Conservation (phyloP, 1,140 invertebrate species). For the Bombus superbus region DNA sequence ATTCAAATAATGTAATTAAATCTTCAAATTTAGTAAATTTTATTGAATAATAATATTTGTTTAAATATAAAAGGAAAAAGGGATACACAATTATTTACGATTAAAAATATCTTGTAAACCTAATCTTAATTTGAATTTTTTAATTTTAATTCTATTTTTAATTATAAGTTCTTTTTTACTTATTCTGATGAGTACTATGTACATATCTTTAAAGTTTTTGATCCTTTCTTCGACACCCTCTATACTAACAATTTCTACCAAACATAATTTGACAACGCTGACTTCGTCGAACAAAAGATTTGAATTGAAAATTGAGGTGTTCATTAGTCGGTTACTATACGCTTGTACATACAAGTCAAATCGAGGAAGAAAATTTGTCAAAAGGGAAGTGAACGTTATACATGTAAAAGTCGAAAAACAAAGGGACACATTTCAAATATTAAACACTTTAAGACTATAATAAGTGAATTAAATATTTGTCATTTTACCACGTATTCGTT, state of each 20-base stretch:
- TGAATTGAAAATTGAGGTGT: not conserved
- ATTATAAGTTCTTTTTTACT: not conserved
- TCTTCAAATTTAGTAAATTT: not conserved
- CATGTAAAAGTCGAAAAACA: not conserved
- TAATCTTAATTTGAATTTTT: not conserved
- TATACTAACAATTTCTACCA: constrained; percentile 9
- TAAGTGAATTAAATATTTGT: not conserved
- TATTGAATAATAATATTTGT: not conserved
- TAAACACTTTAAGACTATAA: not conserved
- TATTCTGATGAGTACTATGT: no score
- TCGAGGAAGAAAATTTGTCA: not conserved
- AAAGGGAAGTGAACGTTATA: not conserved
- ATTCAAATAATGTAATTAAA: not conserved
- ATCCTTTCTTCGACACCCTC: not conserved
- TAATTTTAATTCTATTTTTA: not conserved
- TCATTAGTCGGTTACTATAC: constrained; percentile 3
- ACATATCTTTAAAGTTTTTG: no score
- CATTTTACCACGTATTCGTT: not conserved
- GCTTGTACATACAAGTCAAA: not conserved
- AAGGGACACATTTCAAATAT: not conserved
- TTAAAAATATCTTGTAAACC: not conserved
- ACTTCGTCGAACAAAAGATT: not conserved
- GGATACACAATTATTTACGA: not conserved
- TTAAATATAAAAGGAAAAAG: not conserved
- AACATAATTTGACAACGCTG: not conserved